Percentiles rank a stretch among this genome's conserved stretches.
Conservation (phyloP, 2,113 vertebrate species). For the Mola mola region DNA sequence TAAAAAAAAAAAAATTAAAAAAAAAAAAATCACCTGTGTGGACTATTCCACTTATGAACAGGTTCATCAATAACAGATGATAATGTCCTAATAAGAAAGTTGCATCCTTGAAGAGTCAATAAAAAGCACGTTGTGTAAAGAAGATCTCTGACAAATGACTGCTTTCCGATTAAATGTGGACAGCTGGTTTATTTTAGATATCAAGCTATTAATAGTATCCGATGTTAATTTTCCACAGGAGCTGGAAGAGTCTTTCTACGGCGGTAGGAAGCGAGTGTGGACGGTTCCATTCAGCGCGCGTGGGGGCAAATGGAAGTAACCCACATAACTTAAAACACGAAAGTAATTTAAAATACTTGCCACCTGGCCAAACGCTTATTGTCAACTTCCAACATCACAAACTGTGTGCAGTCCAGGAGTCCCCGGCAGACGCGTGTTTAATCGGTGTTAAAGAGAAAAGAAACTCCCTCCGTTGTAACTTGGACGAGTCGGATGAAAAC, state of each 20-base stretch:
- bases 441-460: neutral
- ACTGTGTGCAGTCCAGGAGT: too few relatives aligned
- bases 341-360: too few relatives aligned
- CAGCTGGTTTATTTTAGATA: slow-evolving; percentile 71
- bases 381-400: fast-evolving
- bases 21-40: too few relatives aligned
- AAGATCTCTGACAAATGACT: too few relatives aligned
- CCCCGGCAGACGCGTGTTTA: neutral
- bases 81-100: too few relatives aligned
- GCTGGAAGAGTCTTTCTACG: slow-evolving; percentile 59
- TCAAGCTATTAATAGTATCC: slow-evolving; percentile 68
- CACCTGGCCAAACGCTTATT: too few relatives aligned
- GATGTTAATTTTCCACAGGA: slow-evolving; percentile 73
- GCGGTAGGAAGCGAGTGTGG: slow-evolving; percentile 60
- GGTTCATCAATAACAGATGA: too few relatives aligned
- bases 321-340: too few relatives aligned
- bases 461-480: slow-evolving; percentile 3
- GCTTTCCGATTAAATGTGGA: slow-evolving; percentile 36
- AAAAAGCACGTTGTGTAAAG: too few relatives aligned
- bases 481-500: slow-evolving; percentile 72
- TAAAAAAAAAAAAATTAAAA: neutral
- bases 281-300: slow-evolving; percentile 35
- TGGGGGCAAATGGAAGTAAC: too few relatives aligned
- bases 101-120: too few relatives aligned
- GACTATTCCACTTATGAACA: too few relatives aligned